A percentile compares a stretch with the other conserved stretches of the same genome.
phyloP scores from a whole-genome alignment of 2,888 invertebrate genomes.

The Stomorhina lunata region DNA sequence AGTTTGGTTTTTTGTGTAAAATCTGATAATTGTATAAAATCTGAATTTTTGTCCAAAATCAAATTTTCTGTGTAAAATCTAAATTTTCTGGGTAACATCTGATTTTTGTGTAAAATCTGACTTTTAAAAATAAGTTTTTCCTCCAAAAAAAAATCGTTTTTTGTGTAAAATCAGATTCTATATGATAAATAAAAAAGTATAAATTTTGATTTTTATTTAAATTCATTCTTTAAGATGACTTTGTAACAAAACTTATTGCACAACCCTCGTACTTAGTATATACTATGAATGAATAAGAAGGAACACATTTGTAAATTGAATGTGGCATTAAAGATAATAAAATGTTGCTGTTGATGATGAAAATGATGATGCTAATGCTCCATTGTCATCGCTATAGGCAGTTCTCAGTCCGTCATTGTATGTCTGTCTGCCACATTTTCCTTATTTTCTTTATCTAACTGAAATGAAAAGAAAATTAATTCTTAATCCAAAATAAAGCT shows the following conservation, averaged over 20 bases:
- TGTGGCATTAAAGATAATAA: conserved; percentile 38
- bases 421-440: not conserved
- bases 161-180: not conserved
- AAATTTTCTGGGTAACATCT: too few species aligned
- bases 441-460: not conserved
- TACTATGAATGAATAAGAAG: not conserved
- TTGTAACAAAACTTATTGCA: not conserved
- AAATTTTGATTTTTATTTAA: not conserved
- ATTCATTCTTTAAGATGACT: too few species aligned
- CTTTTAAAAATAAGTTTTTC: too few species aligned
- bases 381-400: conserved; percentile 20
- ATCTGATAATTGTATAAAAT: too few species aligned
- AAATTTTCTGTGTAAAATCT: too few species aligned
- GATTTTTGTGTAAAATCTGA: too few species aligned
- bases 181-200: not conserved
- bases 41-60: too few species aligned
- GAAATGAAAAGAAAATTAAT: conserved; percentile 15
- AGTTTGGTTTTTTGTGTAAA: too few species aligned
- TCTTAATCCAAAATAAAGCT: conserved; percentile 44
- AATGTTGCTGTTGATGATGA: conserved; percentile 40
- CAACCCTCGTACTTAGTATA: not conserved
- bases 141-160: too few species aligned
- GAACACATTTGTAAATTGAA: conserved; percentile 32
- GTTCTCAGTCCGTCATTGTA: conserved; percentile 22
- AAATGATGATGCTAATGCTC: too few species aligned